These are phyloP conservation scores for Slavum lentiscoides DNA, from an alignment of 2,888 invertebrate genomes.

Conservation along the genomic window DNA sequence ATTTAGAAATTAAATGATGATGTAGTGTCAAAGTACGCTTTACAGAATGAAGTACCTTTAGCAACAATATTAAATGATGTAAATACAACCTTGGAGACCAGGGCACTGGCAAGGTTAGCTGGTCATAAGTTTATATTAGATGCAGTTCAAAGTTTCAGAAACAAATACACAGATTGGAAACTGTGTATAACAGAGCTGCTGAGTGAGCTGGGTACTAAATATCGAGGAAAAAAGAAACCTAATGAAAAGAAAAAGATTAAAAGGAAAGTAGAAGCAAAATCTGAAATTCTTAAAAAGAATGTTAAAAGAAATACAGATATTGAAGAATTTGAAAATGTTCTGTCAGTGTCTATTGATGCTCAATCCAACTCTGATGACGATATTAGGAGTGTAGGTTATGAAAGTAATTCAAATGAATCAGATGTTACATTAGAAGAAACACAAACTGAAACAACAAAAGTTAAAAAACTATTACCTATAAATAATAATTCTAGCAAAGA, in stretches of 20 bases:
- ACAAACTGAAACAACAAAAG: neutral
- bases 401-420: conserved; percentile 7
- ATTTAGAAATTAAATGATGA: conserved; percentile 57
- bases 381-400: neutral
- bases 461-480: neutral
- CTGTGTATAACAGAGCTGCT: conserved; percentile 50
- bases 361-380: neutral
- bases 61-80: conserved; percentile 55
- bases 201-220: conserved; percentile 53
- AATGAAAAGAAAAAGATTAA: conserved; percentile 35
- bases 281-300: conserved; percentile 25
- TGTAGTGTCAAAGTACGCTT: conserved; percentile 56
- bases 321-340: neutral
- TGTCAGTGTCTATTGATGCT: neutral
- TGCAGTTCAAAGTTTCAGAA: conserved; percentile 54
- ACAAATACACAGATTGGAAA: conserved; percentile 55
- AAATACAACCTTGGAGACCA: conserved; percentile 52
- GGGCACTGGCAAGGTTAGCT: conserved; percentile 55
- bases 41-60: conserved; percentile 55
- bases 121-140: conserved; percentile 53
- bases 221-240: conserved; percentile 47
- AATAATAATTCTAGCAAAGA: conserved; percentile 2
- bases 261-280: conserved; percentile 34
- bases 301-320: conserved; percentile 14
- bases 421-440: neutral